Evolutionary conservation across 2,113 vertebrate genomes (phyloP).

Genomic region (Ramphastos sulfuratus): DNA sequence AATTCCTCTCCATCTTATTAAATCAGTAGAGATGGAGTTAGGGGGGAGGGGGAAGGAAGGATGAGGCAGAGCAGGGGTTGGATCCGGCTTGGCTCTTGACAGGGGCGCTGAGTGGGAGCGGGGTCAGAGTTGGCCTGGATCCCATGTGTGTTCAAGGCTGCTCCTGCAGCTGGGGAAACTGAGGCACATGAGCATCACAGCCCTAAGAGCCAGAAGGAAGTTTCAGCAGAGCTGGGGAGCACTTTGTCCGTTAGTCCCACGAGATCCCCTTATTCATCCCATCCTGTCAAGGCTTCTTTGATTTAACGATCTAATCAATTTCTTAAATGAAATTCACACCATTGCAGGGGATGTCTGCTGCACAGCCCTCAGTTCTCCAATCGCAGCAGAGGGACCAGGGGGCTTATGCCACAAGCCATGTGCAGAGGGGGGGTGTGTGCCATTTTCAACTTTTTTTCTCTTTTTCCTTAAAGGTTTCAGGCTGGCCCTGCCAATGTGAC

Average conservation of each 20-base stretch:
- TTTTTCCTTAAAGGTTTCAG: background rate
- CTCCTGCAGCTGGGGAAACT: background rate
- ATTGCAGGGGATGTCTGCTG: fast-evolving
- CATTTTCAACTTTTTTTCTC: fast-evolving
- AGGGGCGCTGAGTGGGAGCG: background rate
- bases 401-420: background rate
- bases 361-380: fast-evolving
- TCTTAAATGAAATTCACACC: background rate
- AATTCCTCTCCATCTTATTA: constrained; percentile 72
- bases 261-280: background rate
- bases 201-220: fast-evolving
- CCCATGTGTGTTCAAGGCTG: background rate
- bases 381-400: fast-evolving
- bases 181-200: background rate
- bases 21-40: constrained; percentile 52
- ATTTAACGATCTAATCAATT: background rate
- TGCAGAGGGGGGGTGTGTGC: background rate
- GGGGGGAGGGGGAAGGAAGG: background rate
- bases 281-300: fast-evolving
- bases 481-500: fast-evolving
- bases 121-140: background rate
- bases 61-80: background rate
- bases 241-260: fast-evolving
- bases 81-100: background rate
- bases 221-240: background rate